phyloP scores from a whole-genome alignment of 1,140 invertebrate genomes.

The Drosophila miranda region DNA sequence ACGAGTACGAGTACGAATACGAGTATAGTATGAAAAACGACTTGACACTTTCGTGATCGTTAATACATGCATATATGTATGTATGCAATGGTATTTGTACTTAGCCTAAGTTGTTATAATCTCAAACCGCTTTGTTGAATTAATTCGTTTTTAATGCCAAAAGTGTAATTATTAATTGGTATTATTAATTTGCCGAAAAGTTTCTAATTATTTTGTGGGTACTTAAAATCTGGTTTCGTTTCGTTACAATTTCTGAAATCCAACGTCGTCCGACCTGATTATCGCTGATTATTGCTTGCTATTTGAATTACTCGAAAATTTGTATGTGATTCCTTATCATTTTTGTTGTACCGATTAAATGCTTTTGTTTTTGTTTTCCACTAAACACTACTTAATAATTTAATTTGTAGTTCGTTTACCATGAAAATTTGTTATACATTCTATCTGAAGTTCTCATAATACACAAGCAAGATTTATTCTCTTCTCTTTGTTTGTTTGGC shows the following conservation, averaged over 20 bases:
- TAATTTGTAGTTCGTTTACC: constrained; percentile 77
- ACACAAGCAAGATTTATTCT: constrained; percentile 30
- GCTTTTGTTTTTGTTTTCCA: constrained; percentile 52
- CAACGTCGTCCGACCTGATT: constrained; percentile 42
- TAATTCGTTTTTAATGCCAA: constrained; percentile 47
- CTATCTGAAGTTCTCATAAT: constrained; percentile 18
- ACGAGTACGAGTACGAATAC: neutral
- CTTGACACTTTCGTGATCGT: constrained; percentile 25
- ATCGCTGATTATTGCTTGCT: constrained; percentile 47
- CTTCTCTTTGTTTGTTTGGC: constrained; percentile 19
- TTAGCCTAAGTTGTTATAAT: constrained; percentile 49
- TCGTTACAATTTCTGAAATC: constrained; percentile 54
- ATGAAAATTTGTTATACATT: constrained; percentile 73
- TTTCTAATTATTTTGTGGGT: constrained; percentile 37
- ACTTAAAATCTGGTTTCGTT: constrained; percentile 36
- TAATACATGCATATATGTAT: neutral
- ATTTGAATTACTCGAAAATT: constrained; percentile 76
- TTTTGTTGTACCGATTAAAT: constrained; percentile 60
- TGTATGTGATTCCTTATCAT: constrained; percentile 36
- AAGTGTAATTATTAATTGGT: constrained; percentile 51
- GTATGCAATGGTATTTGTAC: constrained; percentile 30
- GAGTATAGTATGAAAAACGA: constrained; percentile 48
- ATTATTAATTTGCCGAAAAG: constrained; percentile 77
- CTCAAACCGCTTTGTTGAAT: constrained; percentile 40
- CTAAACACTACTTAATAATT: constrained; percentile 76